Evolutionary conservation across 2,797 vertebrate species (phyloP).

Genomic region (Cichlasoma orientale): DNA sequence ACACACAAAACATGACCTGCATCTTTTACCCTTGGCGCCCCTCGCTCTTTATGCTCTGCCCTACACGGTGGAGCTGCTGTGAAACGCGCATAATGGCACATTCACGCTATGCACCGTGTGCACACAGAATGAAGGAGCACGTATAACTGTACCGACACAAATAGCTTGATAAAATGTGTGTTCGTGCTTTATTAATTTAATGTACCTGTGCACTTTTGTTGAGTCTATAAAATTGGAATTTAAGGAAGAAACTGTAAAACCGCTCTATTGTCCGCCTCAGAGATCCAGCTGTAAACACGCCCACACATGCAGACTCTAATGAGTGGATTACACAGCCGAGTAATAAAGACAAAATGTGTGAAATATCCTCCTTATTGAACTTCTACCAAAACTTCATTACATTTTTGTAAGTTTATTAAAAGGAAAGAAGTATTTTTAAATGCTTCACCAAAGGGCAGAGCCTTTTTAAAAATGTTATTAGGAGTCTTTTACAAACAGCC

Average conservation of each 20-base stretch:
- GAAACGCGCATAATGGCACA: neutral
- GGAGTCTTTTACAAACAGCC: neutral
- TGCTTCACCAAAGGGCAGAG: neutral
- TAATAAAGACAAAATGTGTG: neutral
- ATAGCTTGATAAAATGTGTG: neutral
- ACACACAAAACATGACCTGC: constrained; percentile 31
- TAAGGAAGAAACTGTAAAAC: neutral
- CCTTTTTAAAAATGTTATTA: neutral
- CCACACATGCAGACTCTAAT: constrained; percentile 4
- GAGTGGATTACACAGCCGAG: neutral
- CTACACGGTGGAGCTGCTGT: constrained; percentile 24
- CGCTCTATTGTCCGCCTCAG: neutral
- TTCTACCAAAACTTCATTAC: neutral
- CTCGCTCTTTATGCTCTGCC: constrained; percentile 18
- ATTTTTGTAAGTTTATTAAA: neutral
- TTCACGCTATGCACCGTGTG: neutral
- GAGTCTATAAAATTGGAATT: neutral
- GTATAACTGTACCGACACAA: neutral
- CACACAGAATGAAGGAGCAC: neutral
- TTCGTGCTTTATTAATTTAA: neutral
- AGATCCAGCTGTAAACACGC: neutral
- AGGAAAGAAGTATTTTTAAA: neutral
- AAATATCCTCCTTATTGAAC: neutral
- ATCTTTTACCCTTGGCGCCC: constrained; percentile 43
- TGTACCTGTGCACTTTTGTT: neutral